phyloP scores from a whole-genome alignment of 2,888 invertebrate genomes.

The Anthrax anthrax region DNA sequence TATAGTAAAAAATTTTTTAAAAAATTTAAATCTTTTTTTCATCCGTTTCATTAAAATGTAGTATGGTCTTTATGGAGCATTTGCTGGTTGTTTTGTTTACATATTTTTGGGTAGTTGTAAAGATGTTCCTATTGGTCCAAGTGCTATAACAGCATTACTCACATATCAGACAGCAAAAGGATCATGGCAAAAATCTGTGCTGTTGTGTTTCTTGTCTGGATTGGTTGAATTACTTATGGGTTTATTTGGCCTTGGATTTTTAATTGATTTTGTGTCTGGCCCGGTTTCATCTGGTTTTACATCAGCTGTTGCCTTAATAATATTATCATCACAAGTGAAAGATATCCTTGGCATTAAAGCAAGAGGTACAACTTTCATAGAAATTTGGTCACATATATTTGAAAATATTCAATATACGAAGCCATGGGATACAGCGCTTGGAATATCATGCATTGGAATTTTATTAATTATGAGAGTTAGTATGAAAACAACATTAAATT shows the following conservation, averaged over 20 bases:
- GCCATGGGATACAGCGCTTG: slow-evolving; percentile 61
- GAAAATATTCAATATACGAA: slow-evolving; percentile 48
- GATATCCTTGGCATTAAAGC: slow-evolving; percentile 62
- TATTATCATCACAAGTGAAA: slow-evolving; percentile 78
- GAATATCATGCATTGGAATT: slow-evolving; percentile 57
- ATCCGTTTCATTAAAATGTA: slow-evolving; percentile 27
- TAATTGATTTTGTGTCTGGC: slow-evolving; percentile 80
- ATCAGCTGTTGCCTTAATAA: slow-evolving; percentile 77
- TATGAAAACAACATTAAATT: too few relatives aligned
- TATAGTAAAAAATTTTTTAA: not conserved
- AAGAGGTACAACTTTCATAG: slow-evolving; percentile 59
- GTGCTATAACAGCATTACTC: slow-evolving; percentile 78
- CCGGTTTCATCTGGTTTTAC: slow-evolving; percentile 83
- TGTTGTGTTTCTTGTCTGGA: slow-evolving; percentile 62
- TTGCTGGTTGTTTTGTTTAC: slow-evolving; percentile 81
- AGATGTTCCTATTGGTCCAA: slow-evolving; percentile 85
- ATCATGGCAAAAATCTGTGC: slow-evolving; percentile 43
- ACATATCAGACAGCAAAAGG: slow-evolving; percentile 64
- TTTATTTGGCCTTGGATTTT: slow-evolving; percentile 66
- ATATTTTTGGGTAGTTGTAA: slow-evolving; percentile 82
- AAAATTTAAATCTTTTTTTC: not conserved
- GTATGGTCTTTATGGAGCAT: slow-evolving; percentile 89
- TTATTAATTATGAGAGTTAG: slow-evolving; percentile 62
- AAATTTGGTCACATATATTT: slow-evolving; percentile 61
- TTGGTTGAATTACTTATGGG: slow-evolving; percentile 68